These are phyloP conservation scores for Agriotes lineatus DNA, from an alignment of 2,888 invertebrate genomes.

Conservation along the genomic window DNA sequence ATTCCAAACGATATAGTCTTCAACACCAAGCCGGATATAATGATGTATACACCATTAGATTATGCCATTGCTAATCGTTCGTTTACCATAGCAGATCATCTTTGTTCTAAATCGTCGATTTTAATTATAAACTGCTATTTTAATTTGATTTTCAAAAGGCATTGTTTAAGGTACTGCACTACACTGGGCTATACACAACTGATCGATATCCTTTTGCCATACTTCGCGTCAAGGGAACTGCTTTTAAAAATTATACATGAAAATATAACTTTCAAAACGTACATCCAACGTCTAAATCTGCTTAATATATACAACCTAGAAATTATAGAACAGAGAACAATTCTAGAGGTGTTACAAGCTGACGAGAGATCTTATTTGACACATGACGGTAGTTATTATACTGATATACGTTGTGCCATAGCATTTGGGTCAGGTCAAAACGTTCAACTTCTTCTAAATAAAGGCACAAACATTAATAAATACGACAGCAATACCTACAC, in stretches of 20 bases:
- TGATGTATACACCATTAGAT: not conserved
- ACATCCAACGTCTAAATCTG: no score
- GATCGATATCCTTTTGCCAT: not conserved
- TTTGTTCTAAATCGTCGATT: not conserved
- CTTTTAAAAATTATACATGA: not conserved
- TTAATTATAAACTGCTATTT: not conserved
- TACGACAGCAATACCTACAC: not conserved
- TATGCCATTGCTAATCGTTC: not conserved
- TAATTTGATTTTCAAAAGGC: no score
- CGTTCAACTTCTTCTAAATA: not conserved
- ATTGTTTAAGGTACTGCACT: not conserved
- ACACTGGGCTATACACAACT: not conserved
- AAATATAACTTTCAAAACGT: not conserved
- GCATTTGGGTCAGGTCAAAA: not conserved
- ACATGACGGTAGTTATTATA: not conserved
- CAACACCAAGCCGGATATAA: not conserved
- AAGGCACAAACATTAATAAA: not conserved
- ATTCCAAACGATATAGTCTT: not conserved
- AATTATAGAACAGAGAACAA: no score
- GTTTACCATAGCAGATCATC: conserved; percentile 6
- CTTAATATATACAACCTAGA: no score
- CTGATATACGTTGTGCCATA: no score
- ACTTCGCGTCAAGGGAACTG: not conserved
- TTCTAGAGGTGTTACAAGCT: not conserved
- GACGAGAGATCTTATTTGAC: not conserved